These are phyloP conservation scores for Anastrepha ludens DNA, from an alignment of 1,140 invertebrate genomes.

Conservation along the genomic window DNA sequence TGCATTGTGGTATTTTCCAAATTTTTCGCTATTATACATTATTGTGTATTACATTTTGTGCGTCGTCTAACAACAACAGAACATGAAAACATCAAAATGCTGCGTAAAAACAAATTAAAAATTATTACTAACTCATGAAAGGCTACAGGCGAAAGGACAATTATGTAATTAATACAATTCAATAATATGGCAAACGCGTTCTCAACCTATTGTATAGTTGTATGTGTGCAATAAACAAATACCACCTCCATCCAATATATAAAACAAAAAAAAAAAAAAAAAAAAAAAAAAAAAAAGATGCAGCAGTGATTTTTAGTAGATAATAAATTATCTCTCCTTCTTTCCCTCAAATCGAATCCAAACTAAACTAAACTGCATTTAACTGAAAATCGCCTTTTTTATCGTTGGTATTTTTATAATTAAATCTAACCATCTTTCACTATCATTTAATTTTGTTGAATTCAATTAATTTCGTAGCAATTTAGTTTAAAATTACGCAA, in stretches of 20 bases:
- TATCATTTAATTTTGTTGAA: background rate
- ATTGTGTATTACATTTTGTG: background rate
- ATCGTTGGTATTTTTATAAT: background rate
- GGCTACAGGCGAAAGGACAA: background rate
- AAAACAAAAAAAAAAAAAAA: too few species aligned
- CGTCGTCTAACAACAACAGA: background rate
- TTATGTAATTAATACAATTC: background rate
- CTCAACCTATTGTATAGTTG: background rate
- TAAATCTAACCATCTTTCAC: background rate
- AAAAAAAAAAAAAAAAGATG: too few species aligned
- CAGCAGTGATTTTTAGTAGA: conserved; percentile 37
- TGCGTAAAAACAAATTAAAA: background rate
- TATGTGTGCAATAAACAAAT: background rate
- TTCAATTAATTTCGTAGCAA: background rate
- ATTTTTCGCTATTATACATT: too few species aligned
- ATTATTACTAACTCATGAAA: conserved; percentile 23
- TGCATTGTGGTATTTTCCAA: too few species aligned
- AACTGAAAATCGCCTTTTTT: background rate
- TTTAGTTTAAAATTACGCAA: background rate
- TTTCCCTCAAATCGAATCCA: background rate
- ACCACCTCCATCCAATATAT: too few species aligned
- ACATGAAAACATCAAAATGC: background rate
- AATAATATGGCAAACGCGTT: background rate
- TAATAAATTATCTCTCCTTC: conserved; percentile 35
- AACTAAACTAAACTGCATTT: conserved; percentile 8